These are phyloP conservation scores for Pseudomyrmex dendroicus DNA, from an alignment of 1,140 invertebrate species.

Conservation along the genomic window DNA sequence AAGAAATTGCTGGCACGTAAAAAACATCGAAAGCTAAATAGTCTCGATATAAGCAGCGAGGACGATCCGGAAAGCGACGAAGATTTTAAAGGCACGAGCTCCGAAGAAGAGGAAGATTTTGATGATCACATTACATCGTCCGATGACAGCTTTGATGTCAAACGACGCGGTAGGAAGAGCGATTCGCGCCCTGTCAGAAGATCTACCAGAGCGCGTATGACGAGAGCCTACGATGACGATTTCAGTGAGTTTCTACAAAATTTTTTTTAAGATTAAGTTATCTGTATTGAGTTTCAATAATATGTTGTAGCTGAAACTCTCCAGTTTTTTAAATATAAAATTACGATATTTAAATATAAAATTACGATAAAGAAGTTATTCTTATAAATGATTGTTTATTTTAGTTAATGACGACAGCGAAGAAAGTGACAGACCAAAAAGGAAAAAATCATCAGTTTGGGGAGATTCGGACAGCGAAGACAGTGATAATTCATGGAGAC, in stretches of 20 bases:
- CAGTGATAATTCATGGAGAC: slow-evolving; percentile 87
- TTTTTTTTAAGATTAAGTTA: background rate
- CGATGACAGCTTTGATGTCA: slow-evolving; percentile 86
- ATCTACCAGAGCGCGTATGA: slow-evolving; percentile 86
- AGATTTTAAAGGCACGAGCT: slow-evolving; percentile 92
- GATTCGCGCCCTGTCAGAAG: slow-evolving; percentile 84
- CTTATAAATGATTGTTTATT: slow-evolving; percentile 45
- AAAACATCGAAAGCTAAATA: slow-evolving; percentile 91
- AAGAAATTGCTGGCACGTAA: slow-evolving; percentile 85
- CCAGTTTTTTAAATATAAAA: too few species aligned
- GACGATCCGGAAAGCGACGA: slow-evolving; percentile 93
- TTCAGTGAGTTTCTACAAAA: slow-evolving; percentile 84
- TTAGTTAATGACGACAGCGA: slow-evolving; percentile 86
- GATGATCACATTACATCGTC: slow-evolving; percentile 86
- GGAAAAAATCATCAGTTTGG: slow-evolving; percentile 86
- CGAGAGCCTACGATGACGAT: slow-evolving; percentile 86
- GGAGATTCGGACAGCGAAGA: slow-evolving; percentile 86
- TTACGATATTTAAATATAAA: background rate
- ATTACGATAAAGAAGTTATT: background rate
- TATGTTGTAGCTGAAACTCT: too few species aligned
- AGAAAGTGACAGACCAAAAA: slow-evolving; percentile 86
- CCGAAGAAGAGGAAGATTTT: slow-evolving; percentile 87
- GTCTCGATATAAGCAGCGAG: slow-evolving; percentile 92
- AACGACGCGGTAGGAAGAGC: slow-evolving; percentile 81
- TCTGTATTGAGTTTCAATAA: background rate